Conservation (phyloP, 2,888 invertebrate genomes). For the Platerodrilus igneus region DNA sequence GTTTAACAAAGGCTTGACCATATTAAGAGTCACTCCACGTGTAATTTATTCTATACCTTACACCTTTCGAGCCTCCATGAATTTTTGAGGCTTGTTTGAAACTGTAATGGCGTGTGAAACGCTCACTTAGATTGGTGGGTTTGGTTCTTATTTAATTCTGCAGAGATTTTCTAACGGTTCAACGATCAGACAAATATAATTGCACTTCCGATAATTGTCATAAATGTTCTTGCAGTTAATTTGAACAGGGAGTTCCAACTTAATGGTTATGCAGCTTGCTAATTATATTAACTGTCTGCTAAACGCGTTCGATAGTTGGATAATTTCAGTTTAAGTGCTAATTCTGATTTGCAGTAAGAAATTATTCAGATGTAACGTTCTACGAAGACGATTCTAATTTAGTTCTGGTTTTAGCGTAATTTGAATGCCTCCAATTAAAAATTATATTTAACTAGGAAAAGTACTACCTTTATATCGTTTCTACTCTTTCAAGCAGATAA, state of each 20-base stretch:
- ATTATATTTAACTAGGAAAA: no score
- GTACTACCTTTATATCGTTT: no score
- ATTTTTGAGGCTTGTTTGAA: constrained; percentile 15
- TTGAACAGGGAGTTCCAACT: constrained; percentile 18
- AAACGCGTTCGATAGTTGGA: constrained; percentile 9
- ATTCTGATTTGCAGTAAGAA: constrained; percentile 3
- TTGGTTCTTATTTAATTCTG: not conserved
- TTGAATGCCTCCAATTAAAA: no score
- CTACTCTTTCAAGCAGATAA: no score
- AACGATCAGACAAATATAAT: no score
- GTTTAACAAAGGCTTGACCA: constrained; percentile 14
- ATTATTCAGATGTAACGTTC: no score
- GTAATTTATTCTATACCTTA: constrained; percentile 19
- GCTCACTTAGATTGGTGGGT: no score
- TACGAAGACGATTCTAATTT: no score
- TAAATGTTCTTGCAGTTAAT: constrained; percentile 26
- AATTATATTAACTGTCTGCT: constrained; percentile 19
- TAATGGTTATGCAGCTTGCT: constrained; percentile 21
- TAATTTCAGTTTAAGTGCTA: constrained; percentile 12
- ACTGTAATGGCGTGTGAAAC: constrained; percentile 10
- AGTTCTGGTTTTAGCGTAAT: no score
- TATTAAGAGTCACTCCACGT: constrained; percentile 13
- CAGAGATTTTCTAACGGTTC: no score
- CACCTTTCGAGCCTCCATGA: constrained; percentile 19
- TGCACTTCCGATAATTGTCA: constrained; percentile 22